These are phyloP conservation scores for Mnemiopsis leidyi DNA, from an alignment of 37 sponge, comb jelly and placozoan genomes.

Conservation along the genomic window DNA sequence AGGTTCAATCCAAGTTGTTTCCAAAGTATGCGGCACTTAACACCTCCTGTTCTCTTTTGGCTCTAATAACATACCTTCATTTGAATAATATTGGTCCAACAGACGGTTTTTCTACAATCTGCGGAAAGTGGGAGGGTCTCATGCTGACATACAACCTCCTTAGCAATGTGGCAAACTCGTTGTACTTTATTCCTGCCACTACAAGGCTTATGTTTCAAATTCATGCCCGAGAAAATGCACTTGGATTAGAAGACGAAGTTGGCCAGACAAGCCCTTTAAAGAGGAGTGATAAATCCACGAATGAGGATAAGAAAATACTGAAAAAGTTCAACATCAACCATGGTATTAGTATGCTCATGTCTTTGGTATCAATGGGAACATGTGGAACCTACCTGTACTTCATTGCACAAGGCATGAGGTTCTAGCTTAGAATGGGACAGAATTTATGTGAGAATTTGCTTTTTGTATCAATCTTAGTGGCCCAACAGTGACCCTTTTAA, in stretches of 20 bases:
- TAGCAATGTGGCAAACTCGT: neutral
- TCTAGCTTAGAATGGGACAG: no score
- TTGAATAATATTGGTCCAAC: slow-evolving; percentile 8
- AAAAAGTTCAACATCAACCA: slow-evolving; percentile 11
- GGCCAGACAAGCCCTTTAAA: slow-evolving; percentile 26
- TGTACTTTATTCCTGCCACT: slow-evolving; percentile 56
- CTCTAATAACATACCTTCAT: neutral
- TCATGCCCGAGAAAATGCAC: slow-evolving; percentile 13
- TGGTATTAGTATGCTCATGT: slow-evolving; percentile 48
- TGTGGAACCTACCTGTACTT: slow-evolving; percentile 56
- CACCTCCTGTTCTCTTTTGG: slow-evolving; percentile 16
- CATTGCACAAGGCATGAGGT: neutral
- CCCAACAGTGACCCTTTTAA: no score
- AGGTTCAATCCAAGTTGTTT: slow-evolving; percentile 28
- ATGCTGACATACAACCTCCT: neutral
- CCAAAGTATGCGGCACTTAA: slow-evolving; percentile 29
- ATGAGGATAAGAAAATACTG: slow-evolving; percentile 32
- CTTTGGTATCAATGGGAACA: slow-evolving; percentile 1
- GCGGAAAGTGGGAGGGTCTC: neutral
- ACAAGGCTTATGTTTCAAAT: slow-evolving; percentile 32
- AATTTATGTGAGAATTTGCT: no score
- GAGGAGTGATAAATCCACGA: neutral
- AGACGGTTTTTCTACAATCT: neutral
- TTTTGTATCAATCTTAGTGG: no score
- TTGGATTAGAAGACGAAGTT: slow-evolving; percentile 32